Percentiles rank a stretch among this genome's conserved stretches.
These are phyloP conservation scores for Zaprionus ornatus DNA, from an alignment of 1,140 invertebrate genomes.

Conservation along the genomic window DNA sequence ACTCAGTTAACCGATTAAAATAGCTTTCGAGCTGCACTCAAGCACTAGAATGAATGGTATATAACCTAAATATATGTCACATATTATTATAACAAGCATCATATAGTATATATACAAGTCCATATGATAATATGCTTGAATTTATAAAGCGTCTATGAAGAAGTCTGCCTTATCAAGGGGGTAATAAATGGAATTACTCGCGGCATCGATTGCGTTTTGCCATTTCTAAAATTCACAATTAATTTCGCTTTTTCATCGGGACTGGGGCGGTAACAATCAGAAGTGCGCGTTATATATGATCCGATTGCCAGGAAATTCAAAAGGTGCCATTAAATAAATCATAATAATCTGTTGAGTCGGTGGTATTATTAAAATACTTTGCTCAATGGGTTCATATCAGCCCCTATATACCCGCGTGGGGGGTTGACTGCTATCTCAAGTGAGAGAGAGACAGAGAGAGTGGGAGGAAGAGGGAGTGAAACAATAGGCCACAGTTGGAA, in stretches of 20 bases:
- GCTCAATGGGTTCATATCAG: constrained; percentile 20
- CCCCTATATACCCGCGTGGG: not conserved
- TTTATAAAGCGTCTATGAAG: not conserved
- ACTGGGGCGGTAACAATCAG: constrained; percentile 4
- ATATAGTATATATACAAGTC: too few relatives aligned
- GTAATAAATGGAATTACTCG: constrained; percentile 15
- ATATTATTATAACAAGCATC: not conserved
- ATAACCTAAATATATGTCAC: not conserved
- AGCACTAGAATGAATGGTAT: not conserved
- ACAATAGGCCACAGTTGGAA: constrained; percentile 5
- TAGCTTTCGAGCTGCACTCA: not conserved
- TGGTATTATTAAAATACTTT: constrained; percentile 12
- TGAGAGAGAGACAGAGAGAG: not conserved
- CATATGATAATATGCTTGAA: not conserved
- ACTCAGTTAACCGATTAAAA: not conserved
- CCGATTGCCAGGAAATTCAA: constrained; percentile 15
- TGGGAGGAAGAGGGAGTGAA: not conserved
- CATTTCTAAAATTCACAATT: constrained; percentile 10
- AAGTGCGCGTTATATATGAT: constrained; percentile 12
- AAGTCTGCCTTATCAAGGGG: not conserved
- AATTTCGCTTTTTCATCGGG: constrained; percentile 22
- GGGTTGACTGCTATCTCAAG: not conserved
- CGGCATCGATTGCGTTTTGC: not conserved
- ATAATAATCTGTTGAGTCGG: constrained; percentile 45
- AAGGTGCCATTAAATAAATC: constrained; percentile 55